A percentile compares a stretch with the other conserved stretches of the same genome.
Evolutionary conservation across 2,113 vertebrate genomes (phyloP).

Genomic region (Cheirogaleus medius): DNA sequence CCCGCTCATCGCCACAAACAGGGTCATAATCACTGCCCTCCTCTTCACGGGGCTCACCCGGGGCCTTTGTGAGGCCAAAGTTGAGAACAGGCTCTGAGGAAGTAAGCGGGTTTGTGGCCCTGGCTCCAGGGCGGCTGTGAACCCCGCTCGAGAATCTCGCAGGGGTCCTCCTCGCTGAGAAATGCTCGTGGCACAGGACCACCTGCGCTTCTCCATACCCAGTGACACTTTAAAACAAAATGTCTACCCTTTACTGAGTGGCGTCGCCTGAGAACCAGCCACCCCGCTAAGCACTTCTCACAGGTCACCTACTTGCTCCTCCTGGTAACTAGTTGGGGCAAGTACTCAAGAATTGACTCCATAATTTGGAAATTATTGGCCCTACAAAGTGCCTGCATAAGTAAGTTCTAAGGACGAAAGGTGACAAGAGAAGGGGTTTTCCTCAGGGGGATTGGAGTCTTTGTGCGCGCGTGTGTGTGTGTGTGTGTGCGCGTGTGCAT

Average conservation of each 20-base stretch:
- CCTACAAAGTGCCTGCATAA: background rate
- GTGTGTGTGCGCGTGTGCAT: background rate
- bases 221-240: background rate
- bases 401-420: accelerated
- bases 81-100: background rate
- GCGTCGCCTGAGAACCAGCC: background rate
- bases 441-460: background rate
- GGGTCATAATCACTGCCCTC: accelerated
- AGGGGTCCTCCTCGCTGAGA: background rate
- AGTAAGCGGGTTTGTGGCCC: background rate
- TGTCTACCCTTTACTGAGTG: too few species aligned
- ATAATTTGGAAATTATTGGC: background rate
- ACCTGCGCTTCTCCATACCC: background rate
- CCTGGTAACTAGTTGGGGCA: accelerated
- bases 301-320: accelerated
- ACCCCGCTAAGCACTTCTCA: background rate
- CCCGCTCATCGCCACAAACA: accelerated
- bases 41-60: background rate
- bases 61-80: too few species aligned
- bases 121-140: too few species aligned
- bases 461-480: background rate
- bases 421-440: background rate
- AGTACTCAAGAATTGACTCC: background rate
- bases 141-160: accelerated
- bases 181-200: background rate